Conservation (phyloP, 1,140 invertebrate genomes). For the Cydia fagiglandana region DNA sequence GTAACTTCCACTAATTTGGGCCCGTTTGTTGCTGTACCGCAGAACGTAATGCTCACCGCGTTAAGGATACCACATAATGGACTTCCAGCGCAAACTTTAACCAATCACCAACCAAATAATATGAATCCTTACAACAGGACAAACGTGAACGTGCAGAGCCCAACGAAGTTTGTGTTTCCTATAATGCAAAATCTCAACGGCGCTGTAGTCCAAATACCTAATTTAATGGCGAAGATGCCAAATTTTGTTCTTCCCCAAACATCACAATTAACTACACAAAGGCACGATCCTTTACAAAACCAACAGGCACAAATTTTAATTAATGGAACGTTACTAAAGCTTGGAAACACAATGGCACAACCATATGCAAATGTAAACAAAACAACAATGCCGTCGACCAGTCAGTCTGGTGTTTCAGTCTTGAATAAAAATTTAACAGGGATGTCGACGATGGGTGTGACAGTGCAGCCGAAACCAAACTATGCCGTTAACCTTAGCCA, state of each 20-base stretch:
- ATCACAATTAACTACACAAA: slow-evolving; percentile 58
- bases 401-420: slow-evolving; percentile 58
- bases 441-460: slow-evolving; percentile 63
- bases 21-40: slow-evolving; percentile 70
- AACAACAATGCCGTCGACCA: slow-evolving; percentile 53
- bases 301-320: slow-evolving; percentile 75
- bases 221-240: slow-evolving; percentile 74
- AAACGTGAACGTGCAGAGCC: slow-evolving; percentile 73
- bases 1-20: slow-evolving; percentile 65
- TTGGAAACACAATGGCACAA: slow-evolving; percentile 66
- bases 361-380: slow-evolving; percentile 63
- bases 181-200: slow-evolving; percentile 77
- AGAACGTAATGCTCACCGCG: slow-evolving; percentile 77
- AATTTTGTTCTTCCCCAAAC: slow-evolving; percentile 73
- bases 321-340: slow-evolving; percentile 75
- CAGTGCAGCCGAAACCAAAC: slow-evolving; percentile 72
- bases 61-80: slow-evolving; percentile 77
- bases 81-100: slow-evolving; percentile 60
- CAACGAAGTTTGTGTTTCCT: slow-evolving; percentile 75
- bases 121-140: slow-evolving; percentile 64
- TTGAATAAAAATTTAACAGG: slow-evolving; percentile 69
- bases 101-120: slow-evolving; percentile 54
- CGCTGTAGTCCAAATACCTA: slow-evolving; percentile 76
- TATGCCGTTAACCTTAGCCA: slow-evolving; percentile 73
- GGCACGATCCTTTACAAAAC: slow-evolving; percentile 68